These are phyloP conservation scores for Platichthys stellatus DNA, from an alignment of 2,113 vertebrate genomes.

Conservation along the genomic window DNA sequence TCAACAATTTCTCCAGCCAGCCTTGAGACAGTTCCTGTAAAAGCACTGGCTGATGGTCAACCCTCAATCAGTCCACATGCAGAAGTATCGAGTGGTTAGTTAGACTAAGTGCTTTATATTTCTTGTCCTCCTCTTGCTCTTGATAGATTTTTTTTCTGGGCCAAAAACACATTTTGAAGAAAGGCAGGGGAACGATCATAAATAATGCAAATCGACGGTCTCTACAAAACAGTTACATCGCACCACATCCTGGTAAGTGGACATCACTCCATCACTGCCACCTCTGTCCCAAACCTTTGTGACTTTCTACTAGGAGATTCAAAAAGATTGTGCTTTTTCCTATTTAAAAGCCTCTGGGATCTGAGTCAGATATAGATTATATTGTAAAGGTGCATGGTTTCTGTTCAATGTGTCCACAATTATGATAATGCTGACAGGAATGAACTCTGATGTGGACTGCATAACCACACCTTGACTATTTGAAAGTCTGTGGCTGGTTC, in stretches of 20 bases:
- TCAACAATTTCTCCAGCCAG: constrained; percentile 23
- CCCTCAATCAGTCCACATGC: constrained; percentile 21
- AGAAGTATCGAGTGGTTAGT: constrained; percentile 38
- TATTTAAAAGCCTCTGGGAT: neutral
- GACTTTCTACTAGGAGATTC: neutral
- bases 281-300: too few species aligned
- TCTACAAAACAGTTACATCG: constrained; percentile 7
- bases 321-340: neutral
- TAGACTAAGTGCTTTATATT: constrained; percentile 52
- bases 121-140: constrained; percentile 19
- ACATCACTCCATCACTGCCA: neutral
- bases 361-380: neutral
- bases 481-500: too few species aligned
- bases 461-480: neutral
- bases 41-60: constrained; percentile 37
- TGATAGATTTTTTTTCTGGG: constrained; percentile 14
- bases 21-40: constrained; percentile 55
- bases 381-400: neutral
- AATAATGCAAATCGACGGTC: constrained; percentile 37
- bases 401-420: neutral
- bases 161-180: constrained; percentile 26
- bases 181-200: constrained; percentile 5
- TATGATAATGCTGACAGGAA: neutral
- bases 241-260: neutral
- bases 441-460: neutral